Base-by-base conservation (phyloP, 1,140 invertebrate species). In the Drosophila yakuba region DNA sequence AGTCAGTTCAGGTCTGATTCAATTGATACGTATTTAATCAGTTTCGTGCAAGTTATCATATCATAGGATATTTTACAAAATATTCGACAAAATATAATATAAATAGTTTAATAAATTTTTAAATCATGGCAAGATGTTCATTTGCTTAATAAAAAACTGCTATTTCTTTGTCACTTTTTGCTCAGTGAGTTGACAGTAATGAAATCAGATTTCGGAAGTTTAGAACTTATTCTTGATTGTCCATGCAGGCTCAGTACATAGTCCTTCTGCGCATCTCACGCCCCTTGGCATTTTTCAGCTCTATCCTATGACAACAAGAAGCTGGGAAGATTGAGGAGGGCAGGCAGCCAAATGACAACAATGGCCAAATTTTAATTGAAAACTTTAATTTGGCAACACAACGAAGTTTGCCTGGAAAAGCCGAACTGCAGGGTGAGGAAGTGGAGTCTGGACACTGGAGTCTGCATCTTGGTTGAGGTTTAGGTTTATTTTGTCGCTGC, bases 381-480 rank as follows among this genome's bases (percentile, higher is more conserved):
- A 89, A 89, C 74, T 89, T 89, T 89, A 89, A 89, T 89, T 89
- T 89, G 68, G 84, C 76, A 83, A 83, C 78, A 78, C 35, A 76
- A 67, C 55, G 69, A 74, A 63, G 63, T 76, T 69, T 44, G 60
- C 64, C 20, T 12, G 59, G 59, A 38, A 28, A 64, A 35, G 58
- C 15, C 11, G 36, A 38, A 1, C 44, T 48, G 56, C 10, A 56
- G 60, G 28, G 36, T 35, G 52, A 38, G 47, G 3, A 36, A 20
- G 6, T 20, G 55, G 48, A 63, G 80, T 82, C 68, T 78, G 73
- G 6, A 48, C 2, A n/a, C 45, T 47, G 23, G 14, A 67, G 79
- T 82, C 69, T 78, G 74, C 80, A 62, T 82, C 84, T 83, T 83
- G 56, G 76, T 68, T 64, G 75, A 74, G 67, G 67, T 68, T 68